Base-by-base conservation (phyloP, 2,797 vertebrate genomes). In the Phoeniculus purpureus region DNA sequence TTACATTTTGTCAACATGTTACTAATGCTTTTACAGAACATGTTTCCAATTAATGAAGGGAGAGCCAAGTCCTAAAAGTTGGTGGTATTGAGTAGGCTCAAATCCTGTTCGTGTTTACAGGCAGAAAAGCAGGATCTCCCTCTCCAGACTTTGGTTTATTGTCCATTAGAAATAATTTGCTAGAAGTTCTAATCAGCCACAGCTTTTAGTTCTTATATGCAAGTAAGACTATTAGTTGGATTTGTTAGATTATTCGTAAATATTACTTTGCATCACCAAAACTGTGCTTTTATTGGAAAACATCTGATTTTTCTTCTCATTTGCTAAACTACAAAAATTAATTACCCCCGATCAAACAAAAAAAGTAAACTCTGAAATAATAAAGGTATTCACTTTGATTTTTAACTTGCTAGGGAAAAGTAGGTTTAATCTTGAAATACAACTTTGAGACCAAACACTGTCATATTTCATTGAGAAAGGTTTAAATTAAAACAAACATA, bases 21-120 rank as follows among this genome's bases (percentile, higher is more conserved):
- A 29, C n/a, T 80, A 34, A 88, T 90, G 84, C 54, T 89, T 93
- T 94, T 87, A 82, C 29, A 48, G 58, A 78, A 25, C 74, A 27
- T 4, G 26, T 51, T 86, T 67, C 65, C 6, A 4, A 31, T 87
- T 82, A 43, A 31, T 85, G 52, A 93, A 85, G 26, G 50, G 43
- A 71, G 54, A 76, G 61, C 7, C 14, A 34, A 59, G 70, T 87
- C 55, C 80, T 86, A n/a, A 88, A 94, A 93, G 83, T 67, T 3
- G 1, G 23, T 40, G 32, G 40, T 82, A 26, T 26, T 59, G 25
- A 93, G 48, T 50, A 67, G 0, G 4, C 13, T 66, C n/a, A 60
- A 37, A 47, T 68, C 55, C 59, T 60, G 10, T 43, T 77, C 71
- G 26, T 34, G 54, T 45, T 91, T 90, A 32, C 34, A 82, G 27